A percentile compares a stretch with the other conserved stretches of the same genome.
phyloP scores from a whole-genome alignment of 2,113 vertebrate genomes.

The Sakesphorus luctuosus region DNA sequence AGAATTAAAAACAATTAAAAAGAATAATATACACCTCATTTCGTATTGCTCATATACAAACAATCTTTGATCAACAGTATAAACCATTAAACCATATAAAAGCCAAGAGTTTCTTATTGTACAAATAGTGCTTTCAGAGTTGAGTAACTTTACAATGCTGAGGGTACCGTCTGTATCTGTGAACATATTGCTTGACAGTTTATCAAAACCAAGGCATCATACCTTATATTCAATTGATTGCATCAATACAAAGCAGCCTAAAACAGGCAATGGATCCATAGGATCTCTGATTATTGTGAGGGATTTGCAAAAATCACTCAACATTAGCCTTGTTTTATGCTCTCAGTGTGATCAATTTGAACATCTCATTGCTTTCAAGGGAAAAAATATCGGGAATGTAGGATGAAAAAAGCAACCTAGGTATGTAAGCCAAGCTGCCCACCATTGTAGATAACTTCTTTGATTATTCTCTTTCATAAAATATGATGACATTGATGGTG shows the following conservation, averaged over 20 bases:
- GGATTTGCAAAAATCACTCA: slow-evolving; percentile 53
- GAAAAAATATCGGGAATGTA: background rate
- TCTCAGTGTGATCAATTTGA: background rate
- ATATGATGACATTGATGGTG: background rate
- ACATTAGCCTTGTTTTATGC: background rate
- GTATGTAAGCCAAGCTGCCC: background rate
- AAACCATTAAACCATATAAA: slow-evolving; percentile 74
- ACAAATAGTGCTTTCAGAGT: slow-evolving; percentile 72
- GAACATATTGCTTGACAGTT: slow-evolving; percentile 33
- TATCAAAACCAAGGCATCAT: slow-evolving; percentile 24
- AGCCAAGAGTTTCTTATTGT: slow-evolving; percentile 65
- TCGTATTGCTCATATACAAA: slow-evolving; percentile 72
- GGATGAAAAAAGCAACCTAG: background rate
- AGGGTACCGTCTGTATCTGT: background rate
- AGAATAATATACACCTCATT: slow-evolving; percentile 68
- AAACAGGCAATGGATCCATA: slow-evolving; percentile 19
- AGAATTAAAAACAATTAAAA: slow-evolving; percentile 66
- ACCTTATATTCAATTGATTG: background rate
- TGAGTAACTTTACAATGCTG: slow-evolving; percentile 56
- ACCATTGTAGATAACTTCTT: background rate
- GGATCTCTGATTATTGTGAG: slow-evolving; percentile 57
- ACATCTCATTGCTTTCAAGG: background rate
- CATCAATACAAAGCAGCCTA: slow-evolving; percentile 13
- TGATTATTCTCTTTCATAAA: slow-evolving; percentile 10
- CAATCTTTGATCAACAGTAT: slow-evolving; percentile 68